Conservation (phyloP, 2,113 vertebrate species). For the Sylvilagus bachmani region DNA sequence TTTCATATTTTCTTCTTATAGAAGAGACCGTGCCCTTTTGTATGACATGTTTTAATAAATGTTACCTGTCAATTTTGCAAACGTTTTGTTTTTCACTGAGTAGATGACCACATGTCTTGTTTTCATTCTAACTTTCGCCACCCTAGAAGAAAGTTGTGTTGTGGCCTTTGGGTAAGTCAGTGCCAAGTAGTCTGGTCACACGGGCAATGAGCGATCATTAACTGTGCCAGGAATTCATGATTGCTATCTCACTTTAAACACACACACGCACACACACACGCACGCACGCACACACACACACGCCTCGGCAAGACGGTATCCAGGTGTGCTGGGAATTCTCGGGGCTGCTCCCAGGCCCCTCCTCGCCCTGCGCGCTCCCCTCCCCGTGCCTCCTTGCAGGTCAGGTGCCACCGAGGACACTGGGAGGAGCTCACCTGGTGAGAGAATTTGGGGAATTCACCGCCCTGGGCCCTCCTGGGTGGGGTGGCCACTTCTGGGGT, state of each 20-base stretch:
- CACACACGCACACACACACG: too few species aligned
- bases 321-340: not conserved
- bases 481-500: not conserved
- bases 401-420: not conserved
- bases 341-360: not conserved
- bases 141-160: slow-evolving; percentile 72
- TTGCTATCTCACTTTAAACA: not conserved
- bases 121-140: slow-evolving; percentile 84
- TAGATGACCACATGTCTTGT: slow-evolving; percentile 81
- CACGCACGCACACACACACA: too few species aligned
- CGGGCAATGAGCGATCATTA: not conserved
- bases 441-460: not conserved
- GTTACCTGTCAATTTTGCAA: slow-evolving; percentile 90
- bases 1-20: slow-evolving; percentile 94
- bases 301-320: not conserved
- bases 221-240: not conserved
- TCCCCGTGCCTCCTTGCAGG: not conserved
- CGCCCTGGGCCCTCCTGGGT: not conserved
- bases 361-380: not conserved
- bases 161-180: slow-evolving; percentile 74
- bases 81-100: slow-evolving; percentile 84
- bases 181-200: slow-evolving; percentile 41
- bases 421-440: not conserved
- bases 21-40: slow-evolving; percentile 91
- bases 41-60: slow-evolving; percentile 94